Percentiles rank a stretch among this genome's conserved stretches.
These are phyloP conservation scores for Otus scops DNA, from an alignment of 2,797 vertebrate genomes.

Conservation along the genomic window DNA sequence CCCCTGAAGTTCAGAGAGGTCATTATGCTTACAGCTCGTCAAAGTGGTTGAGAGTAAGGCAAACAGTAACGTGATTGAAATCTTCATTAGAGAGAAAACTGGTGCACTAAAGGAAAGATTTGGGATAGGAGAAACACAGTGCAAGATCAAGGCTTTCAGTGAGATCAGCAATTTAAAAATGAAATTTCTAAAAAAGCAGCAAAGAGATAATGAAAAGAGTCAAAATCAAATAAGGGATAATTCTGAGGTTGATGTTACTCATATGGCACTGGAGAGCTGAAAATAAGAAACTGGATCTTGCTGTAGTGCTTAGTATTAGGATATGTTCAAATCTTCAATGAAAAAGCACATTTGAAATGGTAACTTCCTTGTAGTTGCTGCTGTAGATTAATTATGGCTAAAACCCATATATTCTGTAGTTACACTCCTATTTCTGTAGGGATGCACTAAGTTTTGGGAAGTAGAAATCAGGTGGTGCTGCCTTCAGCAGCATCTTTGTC, in stretches of 20 bases:
- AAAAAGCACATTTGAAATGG: background rate
- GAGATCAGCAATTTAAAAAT: background rate
- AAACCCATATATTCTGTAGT: background rate
- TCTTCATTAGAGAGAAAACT: background rate
- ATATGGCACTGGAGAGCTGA: background rate
- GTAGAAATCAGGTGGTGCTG: background rate
- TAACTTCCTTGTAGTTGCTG: background rate
- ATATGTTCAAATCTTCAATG: background rate
- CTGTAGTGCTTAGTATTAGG: background rate
- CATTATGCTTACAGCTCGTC: background rate
- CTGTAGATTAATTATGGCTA: background rate
- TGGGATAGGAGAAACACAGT: background rate
- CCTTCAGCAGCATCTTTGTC: background rate
- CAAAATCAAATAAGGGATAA: background rate
- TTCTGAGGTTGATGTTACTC: background rate
- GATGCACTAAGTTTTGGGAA: background rate
- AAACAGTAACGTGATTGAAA: background rate
- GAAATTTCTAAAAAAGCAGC: background rate
- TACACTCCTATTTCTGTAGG: background rate
- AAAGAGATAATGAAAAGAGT: background rate
- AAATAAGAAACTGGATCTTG: background rate
- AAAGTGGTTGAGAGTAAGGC: background rate
- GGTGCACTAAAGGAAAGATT: background rate
- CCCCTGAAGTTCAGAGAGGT: background rate
- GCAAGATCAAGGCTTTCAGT: background rate